Evolutionary conservation across 2,797 vertebrate species (phyloP).

Genomic region (Clarias laeviceps): DNA sequence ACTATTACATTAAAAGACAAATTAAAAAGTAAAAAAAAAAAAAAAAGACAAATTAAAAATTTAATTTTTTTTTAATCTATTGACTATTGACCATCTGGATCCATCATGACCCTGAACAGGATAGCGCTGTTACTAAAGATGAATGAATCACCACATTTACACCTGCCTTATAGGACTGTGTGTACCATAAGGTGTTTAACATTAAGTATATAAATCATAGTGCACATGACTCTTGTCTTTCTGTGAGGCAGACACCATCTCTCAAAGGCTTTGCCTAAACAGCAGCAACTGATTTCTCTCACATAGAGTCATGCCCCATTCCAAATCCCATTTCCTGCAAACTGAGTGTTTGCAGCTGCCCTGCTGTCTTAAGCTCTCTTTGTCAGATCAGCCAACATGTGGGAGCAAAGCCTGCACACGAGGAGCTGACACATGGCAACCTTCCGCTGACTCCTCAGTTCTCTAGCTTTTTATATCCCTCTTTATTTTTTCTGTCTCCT

Average conservation of each 20-base stretch:
- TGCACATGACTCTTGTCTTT: neutral
- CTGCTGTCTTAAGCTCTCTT: conserved; percentile 51
- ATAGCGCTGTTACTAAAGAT: neutral
- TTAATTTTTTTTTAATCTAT: no score
- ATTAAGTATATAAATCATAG: conserved; percentile 12
- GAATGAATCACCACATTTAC: neutral
- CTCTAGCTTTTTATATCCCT: conserved; percentile 46
- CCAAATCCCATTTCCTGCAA: conserved; percentile 58
- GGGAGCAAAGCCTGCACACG: conserved; percentile 46
- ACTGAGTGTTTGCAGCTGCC: conserved; percentile 56
- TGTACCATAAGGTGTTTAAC: conserved; percentile 1
- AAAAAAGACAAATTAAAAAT: no score
- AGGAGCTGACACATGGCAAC: conserved; percentile 61
- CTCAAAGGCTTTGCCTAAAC: conserved; percentile 42
- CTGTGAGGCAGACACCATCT: conserved; percentile 10
- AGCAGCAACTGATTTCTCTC: conserved; percentile 46
- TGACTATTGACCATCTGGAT: neutral
- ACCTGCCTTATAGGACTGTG: neutral
- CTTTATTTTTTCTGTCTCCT: conserved; percentile 41
- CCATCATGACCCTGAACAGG: neutral
- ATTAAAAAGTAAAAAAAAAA: no score
- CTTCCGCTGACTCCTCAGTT: conserved; percentile 58
- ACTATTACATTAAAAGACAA: conserved; percentile 73
- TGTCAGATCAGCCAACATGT: conserved; percentile 55
- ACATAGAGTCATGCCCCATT: conserved; percentile 52